Evolutionary conservation across 2,113 vertebrate species (phyloP), one percentile per base, ranked within the genome.

Genomic region (Gulo gulo): DNA sequence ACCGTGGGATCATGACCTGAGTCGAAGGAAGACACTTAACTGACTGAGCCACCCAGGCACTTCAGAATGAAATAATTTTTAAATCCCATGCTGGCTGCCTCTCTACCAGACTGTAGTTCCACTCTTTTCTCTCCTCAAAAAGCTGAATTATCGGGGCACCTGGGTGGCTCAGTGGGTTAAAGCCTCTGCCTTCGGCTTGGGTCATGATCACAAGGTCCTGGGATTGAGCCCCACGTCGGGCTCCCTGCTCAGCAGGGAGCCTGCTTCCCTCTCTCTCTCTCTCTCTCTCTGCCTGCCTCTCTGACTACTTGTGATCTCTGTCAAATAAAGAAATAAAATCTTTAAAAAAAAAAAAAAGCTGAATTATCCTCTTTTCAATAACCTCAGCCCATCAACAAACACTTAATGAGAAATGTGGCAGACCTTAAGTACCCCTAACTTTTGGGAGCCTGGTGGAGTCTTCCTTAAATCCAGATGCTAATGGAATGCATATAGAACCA

Each of bases 381-480:
- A 95, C 20, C 45, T 57, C 6, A 31, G 67, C 86, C 26, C 31
- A 81, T 42, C 10, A 97, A 87, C 5, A 87, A 6, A 57, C 65
- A 80, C 45, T 87, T 83, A 93, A 82, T n/a, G 47, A 95, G 74
- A 87, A 97, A 88, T n/a, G 8, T 50, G 59, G 29, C 36, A 81
- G 55, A 93, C 14, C 13, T 45, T 47, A 67, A 69, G 20, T 59
- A 67, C 24, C 34, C 85, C 29, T 20, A 94, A 39, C 45, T 69
- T 69, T 31, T 59, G 18, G 13, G 61, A 82, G 76, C 47, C 74
- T 11, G 23, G 91, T 15, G 7, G 50, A 69, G 39, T 93, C 14
- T 76, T 90, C 26, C 50, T 83, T 78, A 71, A 84, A 84, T 84
- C 87, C 59, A 83, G 67, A 76, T 16, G 7, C 55, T 82, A 59